A percentile compares a stretch with the other conserved stretches of the same genome.
Conservation (phyloP, 2,113 vertebrate species). For the Poecile atricapillus region DNA sequence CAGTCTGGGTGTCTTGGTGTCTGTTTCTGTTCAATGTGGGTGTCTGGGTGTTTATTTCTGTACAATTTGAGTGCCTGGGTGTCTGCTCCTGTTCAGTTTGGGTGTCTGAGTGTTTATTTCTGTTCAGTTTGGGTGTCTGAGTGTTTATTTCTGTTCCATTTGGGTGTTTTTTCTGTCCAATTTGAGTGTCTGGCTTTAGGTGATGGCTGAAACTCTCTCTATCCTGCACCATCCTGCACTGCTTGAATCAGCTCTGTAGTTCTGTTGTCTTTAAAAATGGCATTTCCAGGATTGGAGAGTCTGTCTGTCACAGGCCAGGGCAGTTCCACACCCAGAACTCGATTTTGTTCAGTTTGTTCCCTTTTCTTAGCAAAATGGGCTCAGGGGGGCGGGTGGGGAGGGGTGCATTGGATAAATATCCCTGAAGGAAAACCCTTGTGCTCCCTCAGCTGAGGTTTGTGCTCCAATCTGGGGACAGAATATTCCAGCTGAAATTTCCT, state of each 20-base stretch:
- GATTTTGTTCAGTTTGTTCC: fast-evolving
- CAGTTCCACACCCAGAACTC: neutral
- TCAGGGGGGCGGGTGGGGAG: neutral
- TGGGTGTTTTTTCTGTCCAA: neutral
- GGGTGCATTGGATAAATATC: neutral
- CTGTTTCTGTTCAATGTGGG: fast-evolving
- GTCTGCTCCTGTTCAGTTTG: neutral
- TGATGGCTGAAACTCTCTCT: neutral
- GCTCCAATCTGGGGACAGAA: neutral
- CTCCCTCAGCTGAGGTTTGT: neutral
- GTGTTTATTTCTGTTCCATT: neutral
- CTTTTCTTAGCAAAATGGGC: neutral
- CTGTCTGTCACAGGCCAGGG: neutral
- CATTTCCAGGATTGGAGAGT: neutral
- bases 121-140: neutral
- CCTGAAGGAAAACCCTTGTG: neutral
- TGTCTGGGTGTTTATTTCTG: neutral
- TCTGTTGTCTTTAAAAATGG: no score
- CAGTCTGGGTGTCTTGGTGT: neutral
- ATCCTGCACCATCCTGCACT: neutral
- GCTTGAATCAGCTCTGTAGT: fast-evolving
- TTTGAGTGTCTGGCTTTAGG: neutral
- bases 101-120: neutral
- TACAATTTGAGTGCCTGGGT: neutral
- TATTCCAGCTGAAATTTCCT: neutral